Base-by-base conservation (phyloP, 2,888 invertebrate genomes). In the Cephus spinipes region DNA sequence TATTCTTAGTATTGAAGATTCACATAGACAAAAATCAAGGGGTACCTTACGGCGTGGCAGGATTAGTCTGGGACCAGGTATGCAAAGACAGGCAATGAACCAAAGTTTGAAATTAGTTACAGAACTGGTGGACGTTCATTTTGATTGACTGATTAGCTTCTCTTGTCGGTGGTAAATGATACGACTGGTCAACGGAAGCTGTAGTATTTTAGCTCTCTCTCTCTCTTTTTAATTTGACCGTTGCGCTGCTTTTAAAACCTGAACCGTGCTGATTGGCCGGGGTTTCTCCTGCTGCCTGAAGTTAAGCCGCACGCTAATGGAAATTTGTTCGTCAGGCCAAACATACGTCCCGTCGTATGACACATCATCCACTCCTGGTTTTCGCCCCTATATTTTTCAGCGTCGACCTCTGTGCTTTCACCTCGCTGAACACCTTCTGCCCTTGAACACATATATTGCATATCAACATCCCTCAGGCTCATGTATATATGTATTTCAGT, bases 401-500 rank as follows among this genome's bases (percentile, higher is more conserved):
- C n/a, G 30, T 32, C n/a, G 71, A 71, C n/a, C 71, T 32, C 71
- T n/a, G 30, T 71, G 0, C 71, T 68, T 74, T 69, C 79, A 73
- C 75, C 32, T 73, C 76, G 73, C 69, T 12, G 71, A 30, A 71
- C 31, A 32, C 77, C 73, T 75, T 79, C 79, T 76, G 75, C 77
- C 69, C 68, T 79, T 80, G 79, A 79, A 75, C 79, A 68, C 73
- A 71, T 71, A 71, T 31, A 79, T 75, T 73, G 77, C 79, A 81
- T 82, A 85, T 84, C 83, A 85, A 84, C 84, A 83, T 84, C 80
- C 82, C 82, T 85, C 83, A 81, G 81, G 80, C 85, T 87, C 87
- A 87, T 87, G 87, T 87, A 86, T 87, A 85, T 86, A 87, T 87
- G 87, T 84, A 87, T 87, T 87, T 86, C 87, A 83, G 86, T 87